Conservation (phyloP, 2,113 vertebrate genomes). For the Paracanthobrama guichenoti region DNA sequence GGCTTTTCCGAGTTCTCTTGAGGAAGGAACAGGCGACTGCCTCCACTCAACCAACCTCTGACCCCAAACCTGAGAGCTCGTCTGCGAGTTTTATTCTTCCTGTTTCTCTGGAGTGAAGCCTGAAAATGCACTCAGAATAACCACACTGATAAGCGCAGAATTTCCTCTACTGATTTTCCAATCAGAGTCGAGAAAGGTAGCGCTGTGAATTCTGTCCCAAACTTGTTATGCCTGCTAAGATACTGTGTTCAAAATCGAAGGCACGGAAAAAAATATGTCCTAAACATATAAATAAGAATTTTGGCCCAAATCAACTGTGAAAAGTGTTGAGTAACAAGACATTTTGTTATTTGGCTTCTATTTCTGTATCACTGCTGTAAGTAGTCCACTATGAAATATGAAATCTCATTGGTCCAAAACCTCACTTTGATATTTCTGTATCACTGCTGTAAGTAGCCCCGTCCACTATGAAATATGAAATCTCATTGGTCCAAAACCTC, state of each 20-base stretch:
- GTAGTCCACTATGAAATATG: neutral
- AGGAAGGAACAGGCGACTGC: constrained; percentile 14
- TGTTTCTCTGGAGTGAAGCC: neutral
- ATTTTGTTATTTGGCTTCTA: neutral
- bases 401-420: neutral
- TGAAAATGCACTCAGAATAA: neutral
- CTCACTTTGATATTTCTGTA: neutral
- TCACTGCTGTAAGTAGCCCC: neutral
- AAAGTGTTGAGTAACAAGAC: neutral
- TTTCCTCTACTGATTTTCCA: neutral
- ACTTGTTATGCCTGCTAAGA: too few relatives aligned
- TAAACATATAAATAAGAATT: neutral
- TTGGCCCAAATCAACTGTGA: neutral
- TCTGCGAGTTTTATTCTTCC: neutral
- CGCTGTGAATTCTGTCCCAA: neutral
- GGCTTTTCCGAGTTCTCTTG: neutral
- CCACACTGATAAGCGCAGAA: neutral
- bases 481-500: neutral
- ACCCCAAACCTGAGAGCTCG: neutral
- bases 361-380: neutral
- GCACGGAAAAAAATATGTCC: neutral
- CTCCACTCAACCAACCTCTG: constrained; percentile 17
- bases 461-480: neutral
- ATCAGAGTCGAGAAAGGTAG: constrained; percentile 1
- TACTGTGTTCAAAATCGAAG: neutral